phyloP scores from a whole-genome alignment of 2,113 vertebrate genomes.

The Albula goreensis region DNA sequence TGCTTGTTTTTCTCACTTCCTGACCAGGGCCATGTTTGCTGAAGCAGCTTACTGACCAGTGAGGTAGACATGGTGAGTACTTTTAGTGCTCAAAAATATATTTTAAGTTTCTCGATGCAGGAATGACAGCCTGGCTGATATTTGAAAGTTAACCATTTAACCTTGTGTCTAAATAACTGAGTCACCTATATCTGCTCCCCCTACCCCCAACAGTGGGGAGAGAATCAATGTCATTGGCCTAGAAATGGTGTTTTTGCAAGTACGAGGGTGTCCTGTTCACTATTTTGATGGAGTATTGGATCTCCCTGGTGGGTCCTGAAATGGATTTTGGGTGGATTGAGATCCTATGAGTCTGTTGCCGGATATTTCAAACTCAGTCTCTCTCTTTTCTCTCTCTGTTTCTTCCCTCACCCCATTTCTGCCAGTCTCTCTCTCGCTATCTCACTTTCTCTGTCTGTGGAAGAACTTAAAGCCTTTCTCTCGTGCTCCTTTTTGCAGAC shows the following conservation, averaged over 20 bases:
- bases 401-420: constrained; percentile 2
- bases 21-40: neutral
- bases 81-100: too few species aligned
- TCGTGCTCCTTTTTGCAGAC: neutral
- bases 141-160: too few species aligned
- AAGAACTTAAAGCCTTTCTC: neutral
- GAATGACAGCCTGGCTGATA: too few species aligned
- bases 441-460: constrained; percentile 10
- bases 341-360: neutral
- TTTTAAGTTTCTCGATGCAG: too few species aligned
- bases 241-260: too few species aligned
- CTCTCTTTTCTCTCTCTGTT: neutral
- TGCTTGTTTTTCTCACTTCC: too few species aligned
- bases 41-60: neutral
- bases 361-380: neutral
- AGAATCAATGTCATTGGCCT: too few species aligned
- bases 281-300: neutral
- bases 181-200: too few species aligned
- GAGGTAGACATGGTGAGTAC: neutral
- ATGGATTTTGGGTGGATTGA: neutral
- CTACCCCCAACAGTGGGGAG: too few species aligned
- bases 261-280: too few species aligned
- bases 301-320: neutral
- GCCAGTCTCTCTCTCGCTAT: neutral
- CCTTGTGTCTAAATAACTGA: too few species aligned